These are phyloP conservation scores for Augiades crinisus DNA, from an alignment of 2,888 invertebrate genomes.

Conservation along the genomic window DNA sequence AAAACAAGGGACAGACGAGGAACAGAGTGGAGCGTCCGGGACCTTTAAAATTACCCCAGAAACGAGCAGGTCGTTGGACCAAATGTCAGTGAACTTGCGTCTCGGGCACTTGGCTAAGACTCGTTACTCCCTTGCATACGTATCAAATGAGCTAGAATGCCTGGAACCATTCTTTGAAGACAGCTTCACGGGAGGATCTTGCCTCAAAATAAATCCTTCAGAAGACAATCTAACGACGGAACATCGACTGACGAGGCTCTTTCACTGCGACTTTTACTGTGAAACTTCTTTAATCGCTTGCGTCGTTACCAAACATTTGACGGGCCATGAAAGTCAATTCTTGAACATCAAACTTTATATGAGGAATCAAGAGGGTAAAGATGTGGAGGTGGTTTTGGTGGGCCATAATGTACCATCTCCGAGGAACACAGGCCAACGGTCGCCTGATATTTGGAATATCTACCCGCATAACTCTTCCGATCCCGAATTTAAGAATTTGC, in stretches of 20 bases:
- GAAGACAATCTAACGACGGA: conserved; percentile 45
- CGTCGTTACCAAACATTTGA: conserved; percentile 57
- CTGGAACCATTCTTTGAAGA: conserved; percentile 59
- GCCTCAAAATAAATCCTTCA: conserved; percentile 65
- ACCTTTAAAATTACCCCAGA: no score
- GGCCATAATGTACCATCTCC: conserved; percentile 38
- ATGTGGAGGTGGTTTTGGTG: conserved; percentile 40
- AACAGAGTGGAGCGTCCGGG: no score
- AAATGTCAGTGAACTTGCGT: conserved; percentile 44
- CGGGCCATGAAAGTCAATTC: conserved; percentile 42
- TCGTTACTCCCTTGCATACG: conserved; percentile 43
- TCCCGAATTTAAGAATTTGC: conserved; percentile 42
- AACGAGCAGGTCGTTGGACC: conserved; percentile 36
- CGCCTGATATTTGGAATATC: conserved; percentile 30
- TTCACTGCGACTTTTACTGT: conserved; percentile 60
- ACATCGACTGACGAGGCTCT: conserved; percentile 48
- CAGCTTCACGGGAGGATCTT: conserved; percentile 77
- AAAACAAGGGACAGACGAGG: no score
- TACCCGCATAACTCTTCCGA: conserved; percentile 36
- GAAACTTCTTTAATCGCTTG: conserved; percentile 50
- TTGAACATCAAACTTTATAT: conserved; percentile 49
- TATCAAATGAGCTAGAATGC: conserved; percentile 54
- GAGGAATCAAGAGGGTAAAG: conserved; percentile 29
- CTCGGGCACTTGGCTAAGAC: conserved; percentile 36
- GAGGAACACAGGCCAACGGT: conserved; percentile 9